These are phyloP conservation scores for Acropternis orthonyx DNA, from an alignment of 2,797 vertebrate genomes.

Conservation along the genomic window DNA sequence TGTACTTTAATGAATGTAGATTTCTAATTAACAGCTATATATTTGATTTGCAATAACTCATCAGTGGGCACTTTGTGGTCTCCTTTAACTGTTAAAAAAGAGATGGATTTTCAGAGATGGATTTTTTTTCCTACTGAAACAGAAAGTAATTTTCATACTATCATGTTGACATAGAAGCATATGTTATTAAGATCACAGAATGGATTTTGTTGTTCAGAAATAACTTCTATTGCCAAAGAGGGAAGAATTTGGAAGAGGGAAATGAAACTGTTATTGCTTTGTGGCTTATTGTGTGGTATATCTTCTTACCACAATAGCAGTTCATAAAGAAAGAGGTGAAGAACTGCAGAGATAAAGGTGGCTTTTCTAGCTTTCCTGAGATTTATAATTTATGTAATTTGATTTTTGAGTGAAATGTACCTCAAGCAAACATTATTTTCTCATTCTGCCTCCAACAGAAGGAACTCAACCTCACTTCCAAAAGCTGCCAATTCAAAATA, in stretches of 20 bases:
- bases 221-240: constrained; percentile 1
- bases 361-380: neutral
- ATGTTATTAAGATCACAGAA: constrained; percentile 33
- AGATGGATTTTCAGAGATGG: neutral
- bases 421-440: neutral
- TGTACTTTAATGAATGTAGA: neutral
- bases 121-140: neutral
- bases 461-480: neutral
- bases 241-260: neutral
- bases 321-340: neutral
- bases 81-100: neutral
- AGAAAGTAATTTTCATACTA: constrained; percentile 19
- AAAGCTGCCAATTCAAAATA: neutral
- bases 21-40: neutral
- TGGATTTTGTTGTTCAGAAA: constrained; percentile 38
- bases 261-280: constrained; percentile 14
- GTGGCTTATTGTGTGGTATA: constrained; percentile 2
- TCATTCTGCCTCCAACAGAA: neutral
- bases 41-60: neutral
- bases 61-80: neutral
- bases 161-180: neutral
- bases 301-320: neutral
- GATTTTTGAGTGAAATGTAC: neutral
- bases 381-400: neutral
- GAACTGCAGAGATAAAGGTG: neutral